A percentile compares a stretch with the other conserved stretches of the same genome.
Evolutionary conservation across 2,113 vertebrate genomes (phyloP).

Genomic region (Sphaerodactylus townsendi): DNA sequence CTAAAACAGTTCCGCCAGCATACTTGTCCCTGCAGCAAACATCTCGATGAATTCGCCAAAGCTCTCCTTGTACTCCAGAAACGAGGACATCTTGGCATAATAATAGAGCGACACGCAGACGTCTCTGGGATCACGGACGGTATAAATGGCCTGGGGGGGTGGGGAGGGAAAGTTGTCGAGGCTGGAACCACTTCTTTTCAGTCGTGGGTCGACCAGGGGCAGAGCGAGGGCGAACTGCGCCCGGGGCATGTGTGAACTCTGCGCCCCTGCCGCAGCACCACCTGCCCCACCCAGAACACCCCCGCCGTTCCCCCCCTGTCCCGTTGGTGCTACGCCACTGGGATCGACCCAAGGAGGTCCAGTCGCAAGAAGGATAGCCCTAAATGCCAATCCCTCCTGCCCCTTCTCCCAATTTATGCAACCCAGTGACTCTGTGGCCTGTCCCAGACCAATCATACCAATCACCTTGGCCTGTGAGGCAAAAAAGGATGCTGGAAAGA

Average conservation of each 20-base stretch:
- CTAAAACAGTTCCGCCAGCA: background rate
- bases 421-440: background rate
- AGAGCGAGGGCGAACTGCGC: too few relatives aligned
- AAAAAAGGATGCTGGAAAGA: conserved; percentile 75
- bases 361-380: background rate
- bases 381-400: background rate
- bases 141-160: conserved; percentile 59
- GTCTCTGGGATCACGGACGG: conserved; percentile 59
- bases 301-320: too few relatives aligned
- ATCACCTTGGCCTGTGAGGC: conserved; percentile 77
- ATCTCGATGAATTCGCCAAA: conserved; percentile 34
- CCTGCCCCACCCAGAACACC: too few relatives aligned
- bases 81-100: conserved; percentile 59
- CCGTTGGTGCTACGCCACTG: too few relatives aligned
- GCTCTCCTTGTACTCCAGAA: conserved; percentile 33
- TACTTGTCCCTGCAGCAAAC: conserved; percentile 36
- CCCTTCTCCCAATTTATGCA: background rate
- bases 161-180: background rate
- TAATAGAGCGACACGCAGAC: conserved; percentile 62
- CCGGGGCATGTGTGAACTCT: too few relatives aligned
- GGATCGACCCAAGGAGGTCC: background rate
- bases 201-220: too few relatives aligned
- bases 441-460: background rate
- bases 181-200: background rate
- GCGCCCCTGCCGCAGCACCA: too few relatives aligned